These are phyloP conservation scores for Uloborus plumipes DNA, from an alignment of 2,888 invertebrate genomes.

Conservation along the genomic window DNA sequence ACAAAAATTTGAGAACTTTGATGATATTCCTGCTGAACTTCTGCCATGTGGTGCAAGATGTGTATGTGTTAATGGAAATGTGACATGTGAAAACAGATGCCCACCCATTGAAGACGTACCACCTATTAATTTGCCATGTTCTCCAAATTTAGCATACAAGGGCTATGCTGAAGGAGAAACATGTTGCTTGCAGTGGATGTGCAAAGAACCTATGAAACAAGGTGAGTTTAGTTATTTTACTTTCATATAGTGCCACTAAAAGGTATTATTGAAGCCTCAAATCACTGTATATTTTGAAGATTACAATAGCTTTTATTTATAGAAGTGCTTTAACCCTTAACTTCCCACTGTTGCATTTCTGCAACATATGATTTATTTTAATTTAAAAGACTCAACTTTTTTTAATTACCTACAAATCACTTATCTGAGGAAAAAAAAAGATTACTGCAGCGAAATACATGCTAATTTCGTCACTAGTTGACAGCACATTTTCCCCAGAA, in stretches of 20 bases:
- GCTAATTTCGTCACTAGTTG: no score
- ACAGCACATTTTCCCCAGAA: no score
- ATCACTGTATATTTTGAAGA: no score
- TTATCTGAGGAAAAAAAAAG: no score
- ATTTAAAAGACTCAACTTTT: no score
- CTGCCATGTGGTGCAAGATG: constrained; percentile 87
- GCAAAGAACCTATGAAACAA: constrained; percentile 67
- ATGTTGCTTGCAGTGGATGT: constrained; percentile 86
- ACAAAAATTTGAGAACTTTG: constrained; percentile 81
- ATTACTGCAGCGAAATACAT: no score
- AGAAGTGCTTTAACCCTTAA: no score
- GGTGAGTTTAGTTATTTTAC: constrained; percentile 16
- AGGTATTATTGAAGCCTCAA: no score
- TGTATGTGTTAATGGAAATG: constrained; percentile 88
- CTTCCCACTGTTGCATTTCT: no score
- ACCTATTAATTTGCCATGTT: constrained; percentile 82
- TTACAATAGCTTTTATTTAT: no score
- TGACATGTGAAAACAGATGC: constrained; percentile 87
- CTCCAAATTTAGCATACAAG: constrained; percentile 77
- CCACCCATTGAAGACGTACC: constrained; percentile 83
- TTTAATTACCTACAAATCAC: no score
- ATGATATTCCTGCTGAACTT: constrained; percentile 81
- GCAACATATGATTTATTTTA: no score
- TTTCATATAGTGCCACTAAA: neutral
- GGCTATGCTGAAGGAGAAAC: constrained; percentile 82